Conservation (phyloP, 2,888 invertebrate genomes). For the Agrotis ipsilon region DNA sequence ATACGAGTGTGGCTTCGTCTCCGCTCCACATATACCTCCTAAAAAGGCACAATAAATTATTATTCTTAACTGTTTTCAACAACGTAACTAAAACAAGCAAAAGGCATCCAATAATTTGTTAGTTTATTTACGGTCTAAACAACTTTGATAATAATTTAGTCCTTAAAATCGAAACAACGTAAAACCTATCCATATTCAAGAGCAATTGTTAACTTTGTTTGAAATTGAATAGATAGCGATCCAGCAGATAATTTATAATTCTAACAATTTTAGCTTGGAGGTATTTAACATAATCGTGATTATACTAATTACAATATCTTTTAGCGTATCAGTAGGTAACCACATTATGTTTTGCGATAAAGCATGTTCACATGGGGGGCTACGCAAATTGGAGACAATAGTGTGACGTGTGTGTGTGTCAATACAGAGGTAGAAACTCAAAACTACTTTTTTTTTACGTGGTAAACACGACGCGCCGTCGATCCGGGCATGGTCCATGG, state of each 20-base stretch:
- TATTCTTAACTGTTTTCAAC: background rate
- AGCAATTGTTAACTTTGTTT: constrained; percentile 22
- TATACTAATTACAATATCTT: constrained; percentile 19
- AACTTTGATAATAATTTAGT: constrained; percentile 23
- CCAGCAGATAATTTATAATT: constrained; percentile 2
- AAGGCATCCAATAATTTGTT: background rate
- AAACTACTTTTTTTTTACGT: too few species aligned
- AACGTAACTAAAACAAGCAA: background rate
- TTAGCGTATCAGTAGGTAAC: background rate
- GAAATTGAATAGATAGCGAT: constrained; percentile 28
- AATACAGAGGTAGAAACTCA: background rate
- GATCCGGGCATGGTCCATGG: too few species aligned
- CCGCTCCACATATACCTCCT: too few species aligned
- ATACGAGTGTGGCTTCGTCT: too few species aligned
- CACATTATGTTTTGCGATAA: constrained; percentile 4
- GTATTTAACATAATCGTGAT: constrained; percentile 17
- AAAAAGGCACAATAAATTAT: background rate
- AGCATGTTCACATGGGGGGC: constrained; percentile 4
- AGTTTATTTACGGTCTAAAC: constrained; percentile 11
- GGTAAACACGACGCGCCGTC: too few species aligned
- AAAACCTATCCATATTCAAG: constrained; percentile 28
- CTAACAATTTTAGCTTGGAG: constrained; percentile 14
- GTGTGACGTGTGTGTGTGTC: background rate
- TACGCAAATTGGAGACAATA: background rate
- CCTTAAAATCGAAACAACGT: constrained; percentile 9